Evolutionary conservation across 2,888 invertebrate genomes (phyloP), one percentile per base, ranked within the genome.

Genomic region (Syrphus vitripennis): DNA sequence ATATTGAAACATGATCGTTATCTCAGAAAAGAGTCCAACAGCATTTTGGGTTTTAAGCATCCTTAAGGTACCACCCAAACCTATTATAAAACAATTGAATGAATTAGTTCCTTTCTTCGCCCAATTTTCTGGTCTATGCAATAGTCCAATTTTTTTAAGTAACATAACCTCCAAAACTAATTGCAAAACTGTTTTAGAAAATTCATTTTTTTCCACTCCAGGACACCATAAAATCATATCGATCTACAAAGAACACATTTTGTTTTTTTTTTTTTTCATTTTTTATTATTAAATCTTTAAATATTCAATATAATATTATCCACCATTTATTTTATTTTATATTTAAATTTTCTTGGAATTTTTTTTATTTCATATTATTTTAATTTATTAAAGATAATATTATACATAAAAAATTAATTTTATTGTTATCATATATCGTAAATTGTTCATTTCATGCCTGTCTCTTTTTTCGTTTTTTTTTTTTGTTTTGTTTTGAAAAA

Each of bases 321-420:
- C 79, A 83, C 79, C 55, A 57, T 83, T 81, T 63, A n/a, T 75
- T 40, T 75, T 40, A 31, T 45, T 19, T 75, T 53, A 72, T 65
- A 74, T 50, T 53, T 42, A 16, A 42, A 71, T 71, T 59, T 72
- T 76, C 34, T 71, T 84, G 84, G 81, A 81, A 81, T 84, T 84
- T 53, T 84, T 53, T 21, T 37, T 21, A 57, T 72, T 76, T 70
- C 26, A 57, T 72, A 45, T 45, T 65, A 65, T 76, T 59, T 76
- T 42, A 37, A 57, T 76, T 48, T 70, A 74, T 82, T 74, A 82
- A 76, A 76, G 71, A 81, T 80, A 83, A 84, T 84, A 84, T 84
- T 76, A 76, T 84, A 84, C 84, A 84, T 84, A 72, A 81, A 84
- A 84, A 72, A 74, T 78, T 69, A 67, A 12, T 72, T 61, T 75